A percentile compares a stretch with the other conserved stretches of the same genome.
Conservation (phyloP, 2,797 vertebrate genomes). For the Pristis pectinata region DNA sequence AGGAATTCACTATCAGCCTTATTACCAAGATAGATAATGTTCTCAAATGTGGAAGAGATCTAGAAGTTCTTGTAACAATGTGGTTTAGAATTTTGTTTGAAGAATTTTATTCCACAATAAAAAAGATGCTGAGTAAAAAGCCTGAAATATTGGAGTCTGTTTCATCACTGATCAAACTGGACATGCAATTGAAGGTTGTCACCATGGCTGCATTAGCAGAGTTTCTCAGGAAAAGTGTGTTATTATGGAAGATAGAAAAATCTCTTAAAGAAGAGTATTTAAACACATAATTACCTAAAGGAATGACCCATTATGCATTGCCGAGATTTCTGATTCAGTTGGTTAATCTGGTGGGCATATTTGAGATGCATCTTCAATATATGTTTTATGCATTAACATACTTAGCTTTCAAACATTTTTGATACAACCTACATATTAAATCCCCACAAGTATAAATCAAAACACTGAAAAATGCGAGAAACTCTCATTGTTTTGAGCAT, state of each 20-base stretch:
- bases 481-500: not conserved
- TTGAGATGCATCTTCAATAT: too few relatives aligned
- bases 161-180: not conserved
- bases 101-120: not conserved
- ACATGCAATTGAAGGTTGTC: not conserved
- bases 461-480: not conserved
- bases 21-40: not conserved
- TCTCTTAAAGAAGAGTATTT: not conserved
- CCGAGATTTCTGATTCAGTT: not conserved
- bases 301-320: not conserved
- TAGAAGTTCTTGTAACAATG: not conserved
- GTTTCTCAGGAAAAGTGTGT: too few relatives aligned
- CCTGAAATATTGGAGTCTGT: not conserved
- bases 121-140: not conserved
- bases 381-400: not conserved
- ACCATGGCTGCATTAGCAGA: not conserved
- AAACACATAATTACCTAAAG: not conserved
- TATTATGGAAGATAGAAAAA: not conserved
- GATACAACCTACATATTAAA: not conserved
- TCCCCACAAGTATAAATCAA: not conserved
- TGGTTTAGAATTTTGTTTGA: not conserved
- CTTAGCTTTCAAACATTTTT: not conserved
- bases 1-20: not conserved
- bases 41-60: not conserved
- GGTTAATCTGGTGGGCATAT: not conserved